A percentile compares a stretch with the other conserved stretches of the same genome.
phyloP scores from a whole-genome alignment of 2,888 invertebrate genomes.

The Drosophila melanosoma region DNA sequence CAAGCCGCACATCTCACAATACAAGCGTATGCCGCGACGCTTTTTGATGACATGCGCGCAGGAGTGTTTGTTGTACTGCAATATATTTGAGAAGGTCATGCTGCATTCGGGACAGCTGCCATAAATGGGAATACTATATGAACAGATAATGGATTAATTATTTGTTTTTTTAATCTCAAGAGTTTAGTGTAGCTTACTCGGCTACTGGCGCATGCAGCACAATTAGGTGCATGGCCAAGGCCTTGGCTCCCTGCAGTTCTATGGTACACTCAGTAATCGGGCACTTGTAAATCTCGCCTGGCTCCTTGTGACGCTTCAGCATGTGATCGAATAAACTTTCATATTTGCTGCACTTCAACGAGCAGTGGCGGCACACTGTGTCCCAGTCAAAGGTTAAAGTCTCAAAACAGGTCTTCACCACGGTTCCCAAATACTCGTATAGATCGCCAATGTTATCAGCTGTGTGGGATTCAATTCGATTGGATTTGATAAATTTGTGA shows the following conservation, averaged over 20 bases:
- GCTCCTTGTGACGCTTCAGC: conserved; percentile 42
- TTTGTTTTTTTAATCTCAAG: fast-evolving
- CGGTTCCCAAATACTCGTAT: conserved; percentile 65
- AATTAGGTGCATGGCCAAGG: conserved; percentile 80
- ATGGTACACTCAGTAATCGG: conserved; percentile 62
- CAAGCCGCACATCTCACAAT: conserved; percentile 75
- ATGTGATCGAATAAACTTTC: conserved; percentile 65
- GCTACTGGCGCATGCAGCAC: conserved; percentile 77
- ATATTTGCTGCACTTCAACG: conserved; percentile 51
- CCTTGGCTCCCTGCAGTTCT: conserved; percentile 48
- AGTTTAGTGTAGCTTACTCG: conserved; percentile 49
- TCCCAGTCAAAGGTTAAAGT: conserved; percentile 69
- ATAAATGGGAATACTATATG: conserved; percentile 60
- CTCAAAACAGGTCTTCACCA: conserved; percentile 71
- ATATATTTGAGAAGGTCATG: conserved; percentile 77
- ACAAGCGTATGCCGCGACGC: conserved; percentile 64
- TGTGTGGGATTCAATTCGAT: background rate
- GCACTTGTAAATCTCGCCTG: conserved; percentile 63
- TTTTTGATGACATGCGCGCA: conserved; percentile 76
- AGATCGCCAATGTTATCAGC: conserved; percentile 64
- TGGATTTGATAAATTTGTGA: background rate
- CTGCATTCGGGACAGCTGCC: conserved; percentile 80
- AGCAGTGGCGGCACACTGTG: conserved; percentile 68
- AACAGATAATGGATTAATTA: fast-evolving
- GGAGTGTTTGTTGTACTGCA: conserved; percentile 82